phyloP scores from a whole-genome alignment of 2,113 vertebrate species.

The Brachionichthys hirsutus region DNA sequence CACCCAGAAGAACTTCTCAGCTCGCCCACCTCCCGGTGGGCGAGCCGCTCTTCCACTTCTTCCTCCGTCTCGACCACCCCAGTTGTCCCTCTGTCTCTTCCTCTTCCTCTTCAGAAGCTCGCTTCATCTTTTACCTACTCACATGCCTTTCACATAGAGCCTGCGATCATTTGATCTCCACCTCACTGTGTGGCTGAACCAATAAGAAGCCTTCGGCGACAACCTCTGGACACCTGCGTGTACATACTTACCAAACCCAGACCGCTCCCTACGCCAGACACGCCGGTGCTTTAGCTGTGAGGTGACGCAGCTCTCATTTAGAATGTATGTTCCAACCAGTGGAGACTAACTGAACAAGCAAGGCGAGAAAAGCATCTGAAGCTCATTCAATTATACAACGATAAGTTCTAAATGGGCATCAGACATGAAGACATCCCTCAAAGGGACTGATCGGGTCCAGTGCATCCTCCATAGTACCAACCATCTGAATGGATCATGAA shows the following conservation, averaged over 20 bases:
- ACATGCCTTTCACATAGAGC: conserved; percentile 78
- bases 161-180: conserved; percentile 78
- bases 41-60: conserved; percentile 77
- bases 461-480: conserved; percentile 28
- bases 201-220: conserved; percentile 44
- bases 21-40: conserved; percentile 96
- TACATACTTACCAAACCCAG: conserved; percentile 54
- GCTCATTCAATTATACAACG: conserved; percentile 7
- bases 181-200: conserved; percentile 20
- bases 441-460: conserved; percentile 5
- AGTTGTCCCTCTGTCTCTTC: conserved; percentile 54
- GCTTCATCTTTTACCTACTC: conserved; percentile 65
- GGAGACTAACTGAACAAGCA: conserved; percentile 43
- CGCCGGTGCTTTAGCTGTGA: conserved; percentile 63
- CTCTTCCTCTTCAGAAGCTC: conserved; percentile 68
- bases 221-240: conserved; percentile 37
- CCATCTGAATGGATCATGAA: conserved; percentile 31
- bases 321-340: conserved; percentile 54
- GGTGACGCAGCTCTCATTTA: conserved; percentile 30
- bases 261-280: conserved; percentile 46
- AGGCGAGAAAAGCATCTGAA: conserved; percentile 30
- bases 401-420: conserved; percentile 1
- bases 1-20: conserved; percentile 86
- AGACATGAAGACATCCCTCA: neutral
- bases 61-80: conserved; percentile 58